Evolutionary conservation across 92 coral and sea anemone genomes (phyloP).

Genomic region (Bergia sp.): DNA sequence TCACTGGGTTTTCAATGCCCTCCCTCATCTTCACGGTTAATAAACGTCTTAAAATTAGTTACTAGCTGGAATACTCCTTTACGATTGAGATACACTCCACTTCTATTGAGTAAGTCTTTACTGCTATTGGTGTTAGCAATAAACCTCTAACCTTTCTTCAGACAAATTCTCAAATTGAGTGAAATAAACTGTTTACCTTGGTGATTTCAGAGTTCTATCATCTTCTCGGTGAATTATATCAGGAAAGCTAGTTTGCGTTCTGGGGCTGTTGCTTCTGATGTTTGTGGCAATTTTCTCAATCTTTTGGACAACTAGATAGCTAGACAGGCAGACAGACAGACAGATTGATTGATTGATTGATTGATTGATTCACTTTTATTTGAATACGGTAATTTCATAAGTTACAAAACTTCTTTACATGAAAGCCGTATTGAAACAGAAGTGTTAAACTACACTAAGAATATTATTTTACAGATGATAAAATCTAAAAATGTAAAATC

Average conservation of each 20-base stretch:
- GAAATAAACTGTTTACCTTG: not conserved
- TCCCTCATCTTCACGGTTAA: not conserved
- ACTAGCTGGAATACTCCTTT: constrained; percentile 32
- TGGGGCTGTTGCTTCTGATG: not conserved
- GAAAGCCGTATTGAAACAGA: too few species aligned
- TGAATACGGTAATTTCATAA: too few species aligned
- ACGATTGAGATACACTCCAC: constrained; percentile 46
- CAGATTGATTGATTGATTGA: too few species aligned
- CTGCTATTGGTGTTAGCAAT: constrained; percentile 15
- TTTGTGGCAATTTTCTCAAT: not conserved
- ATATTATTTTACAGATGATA: too few species aligned
- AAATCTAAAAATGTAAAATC: too few species aligned
- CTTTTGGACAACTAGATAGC: not conserved
- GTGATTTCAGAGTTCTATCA: not conserved
- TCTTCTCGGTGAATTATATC: not conserved
- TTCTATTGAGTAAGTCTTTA: constrained; percentile 2
- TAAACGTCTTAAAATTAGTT: constrained; percentile 36
- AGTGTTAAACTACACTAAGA: too few species aligned
- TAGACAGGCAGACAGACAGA: too few species aligned
- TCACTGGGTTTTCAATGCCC: not conserved
- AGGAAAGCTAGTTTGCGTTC: not conserved
- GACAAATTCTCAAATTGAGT: not conserved
- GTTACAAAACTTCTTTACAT: too few species aligned
- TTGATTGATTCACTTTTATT: too few species aligned
- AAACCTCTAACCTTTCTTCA: not conserved